These are phyloP conservation scores for Artibeus lituratus DNA, from an alignment of 2,797 vertebrate genomes.

Conservation along the genomic window DNA sequence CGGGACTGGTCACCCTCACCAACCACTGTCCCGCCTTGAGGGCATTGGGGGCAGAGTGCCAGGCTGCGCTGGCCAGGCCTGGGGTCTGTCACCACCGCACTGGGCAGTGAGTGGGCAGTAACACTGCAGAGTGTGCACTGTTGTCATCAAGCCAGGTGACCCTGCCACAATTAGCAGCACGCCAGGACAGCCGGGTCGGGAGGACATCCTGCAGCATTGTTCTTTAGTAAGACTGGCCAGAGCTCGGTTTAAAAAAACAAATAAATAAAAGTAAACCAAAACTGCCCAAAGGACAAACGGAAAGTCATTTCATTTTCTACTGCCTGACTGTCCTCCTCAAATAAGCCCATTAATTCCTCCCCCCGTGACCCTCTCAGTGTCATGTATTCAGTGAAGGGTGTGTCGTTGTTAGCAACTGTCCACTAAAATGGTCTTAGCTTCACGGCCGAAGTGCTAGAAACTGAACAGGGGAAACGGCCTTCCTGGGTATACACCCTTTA, in stretches of 20 bases:
- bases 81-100: background rate
- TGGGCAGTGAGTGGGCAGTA: background rate
- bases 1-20: background rate
- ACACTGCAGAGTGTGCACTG: background rate
- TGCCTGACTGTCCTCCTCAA: background rate
- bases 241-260: background rate
- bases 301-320: background rate
- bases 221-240: background rate
- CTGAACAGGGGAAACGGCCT: background rate
- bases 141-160: background rate
- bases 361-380: background rate
- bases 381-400: background rate
- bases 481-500: background rate
- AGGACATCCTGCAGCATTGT: background rate
- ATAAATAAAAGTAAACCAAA: background rate
- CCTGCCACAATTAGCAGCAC: background rate
- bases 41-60: background rate
- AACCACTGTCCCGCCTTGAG: background rate
- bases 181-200: background rate
- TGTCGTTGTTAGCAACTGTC: background rate
- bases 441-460: background rate
- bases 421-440: background rate
- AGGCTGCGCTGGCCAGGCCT: background rate
- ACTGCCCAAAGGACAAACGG: background rate
- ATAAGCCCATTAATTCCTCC: background rate